Conservation (phyloP, 37 sponge, comb jelly and placozoan species). For the Agelas oroides region DNA sequence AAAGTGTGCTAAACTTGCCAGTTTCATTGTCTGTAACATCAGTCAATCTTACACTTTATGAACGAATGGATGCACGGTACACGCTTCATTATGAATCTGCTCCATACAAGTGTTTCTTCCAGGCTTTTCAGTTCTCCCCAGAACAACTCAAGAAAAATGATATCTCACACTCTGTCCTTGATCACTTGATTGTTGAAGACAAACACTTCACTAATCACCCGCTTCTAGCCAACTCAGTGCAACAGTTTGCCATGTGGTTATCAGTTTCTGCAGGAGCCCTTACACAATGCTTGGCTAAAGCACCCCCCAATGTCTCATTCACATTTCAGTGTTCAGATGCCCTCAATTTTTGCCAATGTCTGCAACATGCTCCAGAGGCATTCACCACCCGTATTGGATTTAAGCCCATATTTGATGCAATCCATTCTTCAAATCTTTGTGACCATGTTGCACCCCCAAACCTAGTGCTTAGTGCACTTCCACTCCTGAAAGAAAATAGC, state of each 20-base stretch:
- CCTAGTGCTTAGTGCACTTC: slow-evolving; percentile 34
- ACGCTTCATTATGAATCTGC: slow-evolving; percentile 1
- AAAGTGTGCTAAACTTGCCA: slow-evolving; percentile 14
- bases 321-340: slow-evolving; percentile 37
- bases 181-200: slow-evolving; percentile 17
- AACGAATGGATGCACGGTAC: slow-evolving; percentile 34
- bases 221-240: slow-evolving; percentile 56
- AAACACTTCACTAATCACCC: slow-evolving; percentile 17
- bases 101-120: slow-evolving; percentile 30
- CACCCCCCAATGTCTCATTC: slow-evolving; percentile 3
- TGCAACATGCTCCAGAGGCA: neutral
- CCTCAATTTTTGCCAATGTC: slow-evolving; percentile 29
- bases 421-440: slow-evolving; percentile 56
- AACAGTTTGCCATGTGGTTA: slow-evolving; percentile 61
- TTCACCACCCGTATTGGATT: neutral
- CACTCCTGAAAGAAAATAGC: slow-evolving; percentile 38
- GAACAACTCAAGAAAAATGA: neutral
- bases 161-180: neutral
- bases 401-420: slow-evolving; percentile 25
- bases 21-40: neutral
- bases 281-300: neutral
- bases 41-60: slow-evolving; percentile 42
- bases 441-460: slow-evolving; percentile 42
- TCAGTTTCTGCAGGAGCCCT: neutral
- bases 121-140: slow-evolving; percentile 8